Percentiles rank a stretch among this genome's conserved stretches.
phyloP scores from a whole-genome alignment of 1,140 invertebrate species.

The Rhizoglyphus robini region DNA sequence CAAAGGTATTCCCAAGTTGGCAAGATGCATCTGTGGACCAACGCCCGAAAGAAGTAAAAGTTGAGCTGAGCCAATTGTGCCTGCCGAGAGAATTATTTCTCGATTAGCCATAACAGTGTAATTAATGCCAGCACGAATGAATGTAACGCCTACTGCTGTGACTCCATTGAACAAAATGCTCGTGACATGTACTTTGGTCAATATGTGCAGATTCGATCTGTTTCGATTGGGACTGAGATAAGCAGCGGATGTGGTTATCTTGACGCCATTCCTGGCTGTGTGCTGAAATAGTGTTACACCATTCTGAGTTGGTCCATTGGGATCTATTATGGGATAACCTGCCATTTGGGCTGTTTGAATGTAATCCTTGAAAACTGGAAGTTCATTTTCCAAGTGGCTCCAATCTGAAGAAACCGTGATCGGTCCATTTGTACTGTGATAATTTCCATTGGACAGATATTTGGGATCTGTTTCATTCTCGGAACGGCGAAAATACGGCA shows the following conservation, averaged over 20 bases:
- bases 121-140: slow-evolving; percentile 46
- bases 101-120: slow-evolving; percentile 48
- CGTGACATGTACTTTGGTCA: slow-evolving; percentile 24
- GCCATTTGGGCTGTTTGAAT: neutral
- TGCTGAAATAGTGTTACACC: slow-evolving; percentile 43
- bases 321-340: slow-evolving; percentile 12
- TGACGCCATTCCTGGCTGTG: slow-evolving; percentile 2
- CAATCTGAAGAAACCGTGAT: slow-evolving; percentile 2
- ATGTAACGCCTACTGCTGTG: slow-evolving; percentile 54
- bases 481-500: slow-evolving; percentile 47
- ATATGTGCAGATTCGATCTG: slow-evolving; percentile 64
- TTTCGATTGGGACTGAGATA: slow-evolving; percentile 31
- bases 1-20: slow-evolving; percentile 17
- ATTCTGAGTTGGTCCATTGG: slow-evolving; percentile 51
- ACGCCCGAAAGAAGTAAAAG: slow-evolving; percentile 57
- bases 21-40: slow-evolving; percentile 51
- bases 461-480: slow-evolving; percentile 43
- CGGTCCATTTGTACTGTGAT: too few relatives aligned
- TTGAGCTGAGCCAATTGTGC: slow-evolving; percentile 29
- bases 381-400: neutral
- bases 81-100: slow-evolving; percentile 61
- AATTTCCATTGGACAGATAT: slow-evolving; percentile 44
- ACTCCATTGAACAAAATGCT: slow-evolving; percentile 18
- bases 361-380: slow-evolving; percentile 4
- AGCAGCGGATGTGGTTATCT: neutral